phyloP scores from a whole-genome alignment of 1,140 invertebrate species.

The Leguminivora glycinivorella region DNA sequence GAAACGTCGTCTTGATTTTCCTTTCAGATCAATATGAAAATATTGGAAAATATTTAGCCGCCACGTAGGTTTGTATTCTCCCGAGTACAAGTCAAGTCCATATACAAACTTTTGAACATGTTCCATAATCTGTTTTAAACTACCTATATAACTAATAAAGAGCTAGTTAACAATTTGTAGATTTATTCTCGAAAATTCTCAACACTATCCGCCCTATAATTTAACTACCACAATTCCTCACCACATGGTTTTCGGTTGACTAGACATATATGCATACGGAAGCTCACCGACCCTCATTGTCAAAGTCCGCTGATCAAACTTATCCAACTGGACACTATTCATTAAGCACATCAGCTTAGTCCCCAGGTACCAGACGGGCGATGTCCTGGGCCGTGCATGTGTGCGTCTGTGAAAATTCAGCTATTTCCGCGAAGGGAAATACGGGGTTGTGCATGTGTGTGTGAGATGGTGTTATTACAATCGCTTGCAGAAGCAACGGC shows the following conservation, averaged over 20 bases:
- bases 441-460: conserved; percentile 33
- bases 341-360: conserved; percentile 19
- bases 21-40: no score
- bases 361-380: conserved; percentile 39
- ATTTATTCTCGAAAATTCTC: no score
- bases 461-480: conserved; percentile 29
- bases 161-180: no score
- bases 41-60: no score
- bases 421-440: conserved; percentile 16
- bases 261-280: background rate
- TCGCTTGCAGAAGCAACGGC: background rate
- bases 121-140: no score
- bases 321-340: conserved; percentile 14
- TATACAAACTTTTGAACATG: no score
- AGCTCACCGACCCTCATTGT: background rate
- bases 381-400: conserved; percentile 36
- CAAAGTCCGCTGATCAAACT: background rate
- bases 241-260: background rate
- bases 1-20: no score
- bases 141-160: no score
- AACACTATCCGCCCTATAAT: no score
- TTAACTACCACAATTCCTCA: no score
- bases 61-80: no score
- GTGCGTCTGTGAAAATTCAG: conserved; percentile 31
- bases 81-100: no score